These are phyloP conservation scores for Drosophila rufa DNA, from an alignment of 1,140 invertebrate genomes.

Conservation along the genomic window DNA sequence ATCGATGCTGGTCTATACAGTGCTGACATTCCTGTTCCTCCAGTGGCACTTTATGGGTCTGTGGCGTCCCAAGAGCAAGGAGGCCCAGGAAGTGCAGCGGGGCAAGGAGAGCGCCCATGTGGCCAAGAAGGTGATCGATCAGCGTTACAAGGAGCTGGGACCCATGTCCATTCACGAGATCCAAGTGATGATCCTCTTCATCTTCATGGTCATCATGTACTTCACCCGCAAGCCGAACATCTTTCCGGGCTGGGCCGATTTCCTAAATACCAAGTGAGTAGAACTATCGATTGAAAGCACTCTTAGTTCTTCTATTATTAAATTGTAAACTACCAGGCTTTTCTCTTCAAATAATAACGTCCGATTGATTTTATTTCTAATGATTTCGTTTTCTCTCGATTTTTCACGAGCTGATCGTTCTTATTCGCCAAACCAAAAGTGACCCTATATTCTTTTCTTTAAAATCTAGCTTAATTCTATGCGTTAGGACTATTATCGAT, in stretches of 20 bases:
- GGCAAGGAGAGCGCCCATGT: constrained; percentile 88
- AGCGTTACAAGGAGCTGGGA: constrained; percentile 92
- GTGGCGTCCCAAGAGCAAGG: constrained; percentile 88
- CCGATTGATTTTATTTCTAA: too few species aligned
- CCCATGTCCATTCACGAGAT: constrained; percentile 93
- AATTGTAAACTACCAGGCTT: not conserved
- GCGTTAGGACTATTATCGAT: too few species aligned
- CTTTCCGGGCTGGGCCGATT: constrained; percentile 76
- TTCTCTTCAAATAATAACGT: too few species aligned
- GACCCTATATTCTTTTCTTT: too few species aligned
- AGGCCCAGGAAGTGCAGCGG: constrained; percentile 86
- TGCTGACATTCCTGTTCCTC: constrained; percentile 90
- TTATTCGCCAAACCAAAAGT: too few species aligned
- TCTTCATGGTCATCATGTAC: constrained; percentile 93
- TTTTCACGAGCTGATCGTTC: too few species aligned
- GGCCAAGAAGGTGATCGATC: constrained; percentile 89
- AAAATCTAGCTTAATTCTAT: too few species aligned
- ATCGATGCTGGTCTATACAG: constrained; percentile 90
- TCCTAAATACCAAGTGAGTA: constrained; percentile 59
- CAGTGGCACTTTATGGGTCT: constrained; percentile 92
- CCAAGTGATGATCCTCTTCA: constrained; percentile 91
- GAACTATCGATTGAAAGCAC: too few species aligned
- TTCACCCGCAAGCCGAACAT: constrained; percentile 93
- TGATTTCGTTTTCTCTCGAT: too few species aligned
- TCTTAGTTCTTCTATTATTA: not conserved